Conservation (phyloP, 2,113 vertebrate genomes). For the Bos indicus region DNA sequence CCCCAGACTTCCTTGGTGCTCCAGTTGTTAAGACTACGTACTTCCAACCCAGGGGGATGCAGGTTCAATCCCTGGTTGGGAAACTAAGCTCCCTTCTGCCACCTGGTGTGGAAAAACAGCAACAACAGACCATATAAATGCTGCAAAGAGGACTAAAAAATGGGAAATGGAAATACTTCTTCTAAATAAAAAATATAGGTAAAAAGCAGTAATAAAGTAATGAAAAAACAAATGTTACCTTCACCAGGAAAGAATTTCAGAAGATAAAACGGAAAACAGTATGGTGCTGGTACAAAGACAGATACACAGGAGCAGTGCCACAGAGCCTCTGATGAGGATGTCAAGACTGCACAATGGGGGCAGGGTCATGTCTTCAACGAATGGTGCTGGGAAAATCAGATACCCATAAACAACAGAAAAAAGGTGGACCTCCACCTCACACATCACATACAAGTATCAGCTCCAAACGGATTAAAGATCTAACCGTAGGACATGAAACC, state of each 20-base stretch:
- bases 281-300: background rate
- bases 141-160: background rate
- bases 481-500: background rate
- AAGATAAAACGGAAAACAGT: background rate
- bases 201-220: background rate
- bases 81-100: background rate
- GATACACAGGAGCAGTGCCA: rapidly evolving
- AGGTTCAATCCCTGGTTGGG: background rate
- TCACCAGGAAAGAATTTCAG: background rate
- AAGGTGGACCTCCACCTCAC: background rate
- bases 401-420: too few relatives aligned
- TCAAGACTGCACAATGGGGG: rapidly evolving
- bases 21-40: background rate
- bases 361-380: background rate
- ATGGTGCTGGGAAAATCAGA: rapidly evolving
- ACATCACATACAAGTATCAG: background rate
- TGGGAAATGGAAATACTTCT: rapidly evolving
- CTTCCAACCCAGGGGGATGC: background rate
- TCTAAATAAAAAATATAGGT: background rate
- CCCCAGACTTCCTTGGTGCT: background rate
- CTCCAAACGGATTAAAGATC: background rate
- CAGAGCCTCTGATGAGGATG: rapidly evolving
- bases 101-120: background rate
- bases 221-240: background rate
- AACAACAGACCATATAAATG: rapidly evolving